phyloP scores from a whole-genome alignment of 1,140 invertebrate genomes.

The Drosophila novamexicana region DNA sequence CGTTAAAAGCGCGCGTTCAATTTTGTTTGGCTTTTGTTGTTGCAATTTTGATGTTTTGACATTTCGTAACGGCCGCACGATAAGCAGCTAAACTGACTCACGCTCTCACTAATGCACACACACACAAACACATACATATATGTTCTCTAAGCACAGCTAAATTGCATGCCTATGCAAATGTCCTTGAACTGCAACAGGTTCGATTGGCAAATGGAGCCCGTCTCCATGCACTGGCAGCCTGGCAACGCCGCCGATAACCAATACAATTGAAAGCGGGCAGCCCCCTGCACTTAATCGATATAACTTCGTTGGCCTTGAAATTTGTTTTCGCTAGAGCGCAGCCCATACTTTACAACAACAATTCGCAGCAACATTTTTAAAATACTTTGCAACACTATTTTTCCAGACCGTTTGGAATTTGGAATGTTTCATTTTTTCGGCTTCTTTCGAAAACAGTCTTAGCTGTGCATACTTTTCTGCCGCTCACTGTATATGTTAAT shows the following conservation, averaged over 20 bases:
- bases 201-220: slow-evolving; percentile 13
- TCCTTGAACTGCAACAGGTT: slow-evolving; percentile 59
- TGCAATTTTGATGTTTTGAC: slow-evolving; percentile 13
- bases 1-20: slow-evolving; percentile 18
- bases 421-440: neutral
- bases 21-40: slow-evolving; percentile 23
- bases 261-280: neutral
- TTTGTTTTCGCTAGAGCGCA: too few relatives aligned
- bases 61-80: slow-evolving; percentile 38
- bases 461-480: slow-evolving; percentile 13
- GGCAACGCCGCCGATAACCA: slow-evolving; percentile 12
- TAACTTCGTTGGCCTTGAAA: neutral
- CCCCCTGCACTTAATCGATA: slow-evolving; percentile 1
- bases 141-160: slow-evolving; percentile 16
- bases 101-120: neutral
- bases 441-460: too few relatives aligned
- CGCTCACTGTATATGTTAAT: slow-evolving; percentile 42
- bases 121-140: neutral
- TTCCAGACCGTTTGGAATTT: neutral
- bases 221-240: slow-evolving; percentile 1
- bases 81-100: slow-evolving; percentile 40
- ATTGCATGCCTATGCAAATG: slow-evolving; percentile 33
- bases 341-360: neutral
- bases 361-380: neutral
- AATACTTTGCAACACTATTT: neutral